Conservation (phyloP, 2,113 vertebrate species). For the Cricetomys ansorgei region DNA sequence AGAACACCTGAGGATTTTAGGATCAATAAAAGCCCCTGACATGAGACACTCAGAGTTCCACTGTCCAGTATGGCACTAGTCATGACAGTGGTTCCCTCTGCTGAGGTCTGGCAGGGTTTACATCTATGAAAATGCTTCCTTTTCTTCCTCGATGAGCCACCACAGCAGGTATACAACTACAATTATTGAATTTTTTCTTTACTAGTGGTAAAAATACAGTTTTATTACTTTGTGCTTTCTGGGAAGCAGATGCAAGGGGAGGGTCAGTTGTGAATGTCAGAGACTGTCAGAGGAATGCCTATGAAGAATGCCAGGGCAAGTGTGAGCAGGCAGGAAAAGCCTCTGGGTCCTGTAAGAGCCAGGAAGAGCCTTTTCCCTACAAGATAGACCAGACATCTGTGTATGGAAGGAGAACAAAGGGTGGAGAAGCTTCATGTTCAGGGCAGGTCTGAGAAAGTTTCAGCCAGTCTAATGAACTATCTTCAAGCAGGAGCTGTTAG, state of each 20-base stretch:
- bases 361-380: background rate
- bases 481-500: no score
- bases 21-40: no score
- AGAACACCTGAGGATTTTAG: no score
- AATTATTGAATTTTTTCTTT: no score
- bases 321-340: fast-evolving
- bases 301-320: no score
- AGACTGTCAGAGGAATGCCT: background rate
- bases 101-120: no score
- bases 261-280: background rate
- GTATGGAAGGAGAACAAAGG: background rate
- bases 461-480: background rate
- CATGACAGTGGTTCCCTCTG: no score
- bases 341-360: background rate
- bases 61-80: no score
- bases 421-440: background rate
- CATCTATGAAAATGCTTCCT: no score
- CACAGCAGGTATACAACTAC: no score
- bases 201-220: background rate
- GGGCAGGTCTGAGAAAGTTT: background rate
- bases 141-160: no score
- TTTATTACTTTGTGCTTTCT: background rate
- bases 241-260: background rate
- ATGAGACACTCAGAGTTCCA: no score
- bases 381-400: background rate